Conservation (phyloP, 2,888 invertebrate genomes). For the Biston betularia region DNA sequence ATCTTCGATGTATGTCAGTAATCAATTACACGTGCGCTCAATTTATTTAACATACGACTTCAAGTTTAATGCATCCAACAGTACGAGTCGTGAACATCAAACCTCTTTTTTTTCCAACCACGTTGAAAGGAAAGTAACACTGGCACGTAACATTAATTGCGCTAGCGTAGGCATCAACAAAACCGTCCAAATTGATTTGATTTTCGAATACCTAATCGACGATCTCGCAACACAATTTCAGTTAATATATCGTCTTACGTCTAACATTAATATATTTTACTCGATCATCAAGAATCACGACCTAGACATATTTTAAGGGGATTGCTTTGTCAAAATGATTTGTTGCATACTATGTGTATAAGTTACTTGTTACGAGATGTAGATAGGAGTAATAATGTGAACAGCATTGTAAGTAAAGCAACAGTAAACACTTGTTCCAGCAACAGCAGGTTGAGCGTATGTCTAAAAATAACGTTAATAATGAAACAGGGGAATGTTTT, state of each 20-base stretch:
- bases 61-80: conserved; percentile 73
- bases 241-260: conserved; percentile 62
- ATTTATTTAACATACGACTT: conserved; percentile 71
- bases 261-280: conserved; percentile 65
- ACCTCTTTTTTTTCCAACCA: conserved; percentile 58
- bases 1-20: conserved; percentile 57
- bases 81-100: conserved; percentile 75
- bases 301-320: conserved; percentile 61
- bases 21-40: conserved; percentile 68
- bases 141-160: conserved; percentile 76
- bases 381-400: conserved; percentile 65
- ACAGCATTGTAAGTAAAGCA: conserved; percentile 77
- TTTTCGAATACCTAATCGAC: conserved; percentile 70
- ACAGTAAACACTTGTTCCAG: conserved; percentile 79
- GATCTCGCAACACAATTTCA: conserved; percentile 66
- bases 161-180: conserved; percentile 64
- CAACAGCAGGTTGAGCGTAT: conserved; percentile 81
- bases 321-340: conserved; percentile 71
- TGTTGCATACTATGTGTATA: conserved; percentile 50
- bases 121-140: conserved; percentile 68
- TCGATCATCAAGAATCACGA: conserved; percentile 63
- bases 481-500: conserved; percentile 86
- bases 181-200: conserved; percentile 77
- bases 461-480: conserved; percentile 84
- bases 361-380: conserved; percentile 41